A percentile compares a stretch with the other conserved stretches of the same genome.
These are phyloP conservation scores for Cephus runcator DNA, from an alignment of 2,888 invertebrate species.

Conservation along the genomic window DNA sequence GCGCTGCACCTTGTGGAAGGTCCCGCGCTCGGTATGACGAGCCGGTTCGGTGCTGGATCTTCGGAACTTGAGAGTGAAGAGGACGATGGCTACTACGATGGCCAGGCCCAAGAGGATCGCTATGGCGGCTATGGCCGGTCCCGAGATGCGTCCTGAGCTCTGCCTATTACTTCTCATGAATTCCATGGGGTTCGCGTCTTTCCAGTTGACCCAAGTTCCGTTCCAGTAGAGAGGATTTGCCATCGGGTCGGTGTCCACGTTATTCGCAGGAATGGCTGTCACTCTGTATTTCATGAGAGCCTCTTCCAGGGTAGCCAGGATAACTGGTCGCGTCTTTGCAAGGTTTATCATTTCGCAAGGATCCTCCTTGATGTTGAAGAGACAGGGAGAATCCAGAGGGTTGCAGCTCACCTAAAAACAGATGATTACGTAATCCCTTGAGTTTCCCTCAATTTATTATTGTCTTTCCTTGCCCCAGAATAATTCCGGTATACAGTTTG, in stretches of 20 bases:
- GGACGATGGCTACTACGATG: constrained; percentile 28
- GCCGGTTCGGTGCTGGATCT: constrained; percentile 25
- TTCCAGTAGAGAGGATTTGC: constrained; percentile 69
- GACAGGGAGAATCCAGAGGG: constrained; percentile 55
- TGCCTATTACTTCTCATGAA: constrained; percentile 6
- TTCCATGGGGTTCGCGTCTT: constrained; percentile 56
- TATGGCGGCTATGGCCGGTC: constrained; percentile 34
- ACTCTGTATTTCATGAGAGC: constrained; percentile 63
- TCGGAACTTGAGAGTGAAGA: constrained; percentile 31
- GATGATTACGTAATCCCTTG: neutral
- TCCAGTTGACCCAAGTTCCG: constrained; percentile 72
- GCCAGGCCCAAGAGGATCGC: constrained; percentile 33
- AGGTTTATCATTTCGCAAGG: constrained; percentile 66
- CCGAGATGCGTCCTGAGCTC: constrained; percentile 25
- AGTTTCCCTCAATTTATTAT: neutral
- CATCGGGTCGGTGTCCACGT: constrained; percentile 63
- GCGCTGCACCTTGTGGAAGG: constrained; percentile 8
- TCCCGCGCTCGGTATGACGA: constrained; percentile 9
- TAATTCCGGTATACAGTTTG: neutral
- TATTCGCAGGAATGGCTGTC: constrained; percentile 64
- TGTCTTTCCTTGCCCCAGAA: too few species aligned
- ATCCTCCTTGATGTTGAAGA: constrained; percentile 62
- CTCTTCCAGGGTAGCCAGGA: constrained; percentile 64
- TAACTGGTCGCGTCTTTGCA: constrained; percentile 58
- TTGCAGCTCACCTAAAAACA: constrained; percentile 48